Evolutionary conservation across 2,888 invertebrate genomes (phyloP).

Genomic region (Nipponacmea schrenckii): DNA sequence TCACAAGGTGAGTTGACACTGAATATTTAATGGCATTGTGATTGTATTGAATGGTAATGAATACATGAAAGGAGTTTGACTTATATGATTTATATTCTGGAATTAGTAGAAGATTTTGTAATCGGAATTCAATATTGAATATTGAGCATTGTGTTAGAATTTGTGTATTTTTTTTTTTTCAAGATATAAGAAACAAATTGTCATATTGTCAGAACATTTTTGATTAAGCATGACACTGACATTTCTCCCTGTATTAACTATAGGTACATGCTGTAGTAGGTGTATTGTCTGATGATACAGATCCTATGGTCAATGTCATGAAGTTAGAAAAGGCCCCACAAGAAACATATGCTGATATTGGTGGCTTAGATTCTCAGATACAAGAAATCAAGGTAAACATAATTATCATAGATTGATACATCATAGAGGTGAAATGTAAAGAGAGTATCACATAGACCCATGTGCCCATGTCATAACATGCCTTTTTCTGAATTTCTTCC

Average conservation of each 20-base stretch:
- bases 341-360: slow-evolving; percentile 99
- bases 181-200: background rate
- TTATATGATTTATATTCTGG: too few species aligned
- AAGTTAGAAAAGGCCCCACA: slow-evolving; percentile 99
- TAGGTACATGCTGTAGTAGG: slow-evolving; percentile 99
- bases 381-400: slow-evolving; percentile 87
- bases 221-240: too few species aligned
- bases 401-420: too few species aligned
- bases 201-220: too few species aligned
- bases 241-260: slow-evolving; percentile 3
- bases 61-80: too few species aligned
- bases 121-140: too few species aligned
- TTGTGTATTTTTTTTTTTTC: background rate
- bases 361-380: slow-evolving; percentile 96
- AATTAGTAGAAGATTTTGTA: too few species aligned
- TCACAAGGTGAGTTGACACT: slow-evolving; percentile 79
- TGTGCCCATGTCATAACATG: background rate
- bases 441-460: too few species aligned
- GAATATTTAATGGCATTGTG: background rate
- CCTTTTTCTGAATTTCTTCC: background rate
- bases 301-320: slow-evolving; percentile 99
- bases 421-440: too few species aligned
- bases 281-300: slow-evolving; percentile 97
- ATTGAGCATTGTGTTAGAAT: too few species aligned
- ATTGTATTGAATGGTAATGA: background rate